Evolutionary conservation across 2,888 invertebrate species (phyloP), one percentile per base, ranked within the genome.

Genomic region (Macaria liturata): DNA sequence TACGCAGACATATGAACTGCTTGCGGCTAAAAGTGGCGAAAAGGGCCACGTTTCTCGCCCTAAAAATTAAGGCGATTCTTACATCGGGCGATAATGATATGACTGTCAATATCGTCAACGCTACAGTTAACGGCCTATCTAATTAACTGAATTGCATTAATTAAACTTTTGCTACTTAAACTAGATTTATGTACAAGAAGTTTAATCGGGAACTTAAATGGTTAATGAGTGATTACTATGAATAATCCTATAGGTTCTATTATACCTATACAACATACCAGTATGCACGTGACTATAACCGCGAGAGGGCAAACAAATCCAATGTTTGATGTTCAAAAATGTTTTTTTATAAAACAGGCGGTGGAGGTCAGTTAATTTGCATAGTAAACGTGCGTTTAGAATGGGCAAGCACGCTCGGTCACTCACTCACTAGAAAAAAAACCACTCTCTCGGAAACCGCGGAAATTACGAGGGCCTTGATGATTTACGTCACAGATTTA

Each of bases 331-430:
- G 81, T 83, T 81, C 76, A 77, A 78, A 80, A 89, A 91, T 88
- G 7, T 32, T n/a, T 44, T 37, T 20, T 20, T 20, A 20, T 52
- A 60, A 60, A 90, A 86, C 82, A 81, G 76, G 74, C 75, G 70
- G 70, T 69, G 74, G 78, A 76, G 81, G 80, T 82, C 85, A 83
- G 83, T 85, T 86, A 80, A 91, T 92, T 92, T 90, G 84, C 86
- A 92, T 92, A 74, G 83, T 87, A 91, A 92, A 88, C 84, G 83
- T 74, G 78, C 84, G 86, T 83, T 92, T 91, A 90, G 89, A 85
- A 92, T 92, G 92, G 82, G 76, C 70, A 80, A 90, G 80, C 92
- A 92, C 92, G 92, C 79, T 81, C 91, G 84, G 70, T 69, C 75
- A 74, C 67, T 77, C 76, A 72, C 74, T 74, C 77, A 75, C 75